Evolutionary conservation across 2,797 vertebrate genomes (phyloP).

Genomic region (Vespertilio murinus): DNA sequence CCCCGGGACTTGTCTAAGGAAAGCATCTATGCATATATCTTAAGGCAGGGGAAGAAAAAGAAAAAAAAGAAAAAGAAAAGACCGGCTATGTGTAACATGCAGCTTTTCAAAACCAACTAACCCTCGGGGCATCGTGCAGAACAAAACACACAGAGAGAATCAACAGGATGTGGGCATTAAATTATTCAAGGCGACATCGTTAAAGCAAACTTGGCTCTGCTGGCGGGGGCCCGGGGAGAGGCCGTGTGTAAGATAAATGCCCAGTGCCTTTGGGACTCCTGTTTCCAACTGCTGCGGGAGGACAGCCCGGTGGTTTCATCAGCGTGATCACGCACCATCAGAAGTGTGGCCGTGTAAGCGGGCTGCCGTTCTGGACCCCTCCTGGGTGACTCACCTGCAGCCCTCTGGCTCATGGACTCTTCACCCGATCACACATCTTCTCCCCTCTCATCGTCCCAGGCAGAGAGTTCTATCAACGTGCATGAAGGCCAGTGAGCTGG

Average conservation of each 20-base stretch:
- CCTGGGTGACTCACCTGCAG: neutral
- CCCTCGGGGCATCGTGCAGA: constrained; percentile 49
- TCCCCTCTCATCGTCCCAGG: neutral
- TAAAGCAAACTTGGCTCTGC: constrained; percentile 12
- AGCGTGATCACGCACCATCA: neutral
- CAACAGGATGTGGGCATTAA: constrained; percentile 42
- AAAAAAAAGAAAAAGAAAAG: neutral
- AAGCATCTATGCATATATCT: constrained; percentile 71
- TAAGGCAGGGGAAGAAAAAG: constrained; percentile 38
- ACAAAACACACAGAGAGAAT: constrained; percentile 60
- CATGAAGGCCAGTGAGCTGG: neutral
- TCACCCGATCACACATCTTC: neutral
- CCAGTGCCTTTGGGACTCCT: constrained; percentile 30
- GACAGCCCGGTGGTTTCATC: neutral
- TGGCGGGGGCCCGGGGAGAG: neutral
- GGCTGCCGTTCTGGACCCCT: neutral
- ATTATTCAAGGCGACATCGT: constrained; percentile 64
- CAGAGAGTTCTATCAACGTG: neutral
- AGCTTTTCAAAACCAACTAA: constrained; percentile 66
- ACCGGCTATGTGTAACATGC: constrained; percentile 53
- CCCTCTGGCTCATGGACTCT: neutral
- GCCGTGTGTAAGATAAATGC: constrained; percentile 46
- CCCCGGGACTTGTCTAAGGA: constrained; percentile 74
- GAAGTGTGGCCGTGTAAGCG: accelerated
- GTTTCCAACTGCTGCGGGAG: constrained; percentile 28